Evolutionary conservation across 1,140 invertebrate genomes (phyloP).

Genomic region (Brachionus calyciflorus): DNA sequence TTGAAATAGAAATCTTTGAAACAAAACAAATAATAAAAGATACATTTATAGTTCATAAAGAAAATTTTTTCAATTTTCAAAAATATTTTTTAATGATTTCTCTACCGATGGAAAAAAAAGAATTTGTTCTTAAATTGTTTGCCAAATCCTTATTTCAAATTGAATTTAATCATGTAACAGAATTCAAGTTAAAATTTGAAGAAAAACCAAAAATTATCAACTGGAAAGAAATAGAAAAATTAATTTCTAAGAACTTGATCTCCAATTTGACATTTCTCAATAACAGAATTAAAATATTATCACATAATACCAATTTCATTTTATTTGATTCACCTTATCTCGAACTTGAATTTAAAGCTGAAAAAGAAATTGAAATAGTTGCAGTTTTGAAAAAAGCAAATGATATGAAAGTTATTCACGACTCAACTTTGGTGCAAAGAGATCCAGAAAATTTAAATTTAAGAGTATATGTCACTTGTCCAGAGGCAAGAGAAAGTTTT

Average conservation of each 20-base stretch:
- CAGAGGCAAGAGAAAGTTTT: too few relatives aligned
- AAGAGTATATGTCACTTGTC: too few relatives aligned
- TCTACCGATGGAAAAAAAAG: not conserved
- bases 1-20: not conserved
- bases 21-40: slow-evolving; percentile 2
- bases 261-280: not conserved
- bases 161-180: not conserved
- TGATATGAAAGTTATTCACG: too few relatives aligned
- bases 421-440: too few relatives aligned
- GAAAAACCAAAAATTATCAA: not conserved
- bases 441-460: too few relatives aligned
- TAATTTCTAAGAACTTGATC: not conserved
- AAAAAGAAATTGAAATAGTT: not conserved
- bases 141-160: not conserved
- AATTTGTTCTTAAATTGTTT: not conserved
- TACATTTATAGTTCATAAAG: not conserved
- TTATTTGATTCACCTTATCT: not conserved
- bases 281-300: not conserved
- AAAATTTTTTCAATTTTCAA: not conserved
- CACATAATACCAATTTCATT: not conserved
- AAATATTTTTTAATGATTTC: slow-evolving; percentile 5
- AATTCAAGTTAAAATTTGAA: not conserved
- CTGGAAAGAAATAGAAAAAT: not conserved
- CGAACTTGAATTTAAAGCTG: not conserved
- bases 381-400: too few relatives aligned